Conservation (phyloP, 1,140 invertebrate species). For the Atta cephalotes region DNA sequence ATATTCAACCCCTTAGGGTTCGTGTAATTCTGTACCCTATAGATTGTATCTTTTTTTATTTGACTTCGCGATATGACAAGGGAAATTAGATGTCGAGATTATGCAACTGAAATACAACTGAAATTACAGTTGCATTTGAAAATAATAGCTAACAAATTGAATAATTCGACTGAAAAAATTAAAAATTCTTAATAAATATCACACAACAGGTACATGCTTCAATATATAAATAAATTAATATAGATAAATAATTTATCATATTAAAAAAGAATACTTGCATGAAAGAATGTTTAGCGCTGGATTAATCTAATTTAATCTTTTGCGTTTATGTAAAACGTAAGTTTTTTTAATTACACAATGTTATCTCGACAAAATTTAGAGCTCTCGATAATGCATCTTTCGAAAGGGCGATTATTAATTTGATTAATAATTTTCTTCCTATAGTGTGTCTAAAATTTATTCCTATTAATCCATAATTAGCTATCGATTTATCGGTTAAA, state of each 20-base stretch:
- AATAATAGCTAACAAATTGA: conserved; percentile 7
- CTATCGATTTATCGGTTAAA: conserved; percentile 6
- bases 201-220: not conserved
- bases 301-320: conserved; percentile 1
- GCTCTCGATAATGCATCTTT: not conserved
- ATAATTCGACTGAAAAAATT: not conserved
- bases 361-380: not conserved
- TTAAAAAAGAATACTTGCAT: not conserved
- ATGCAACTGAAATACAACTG: conserved; percentile 26
- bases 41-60: conserved; percentile 22
- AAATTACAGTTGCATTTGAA: conserved; percentile 20
- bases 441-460: not conserved
- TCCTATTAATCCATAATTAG: conserved; percentile 26
- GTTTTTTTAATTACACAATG: not conserved
- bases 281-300: not conserved
- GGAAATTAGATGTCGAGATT: conserved; percentile 63
- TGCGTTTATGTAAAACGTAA: not conserved
- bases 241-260: not conserved
- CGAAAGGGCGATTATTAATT: not conserved
- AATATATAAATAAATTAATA: not conserved
- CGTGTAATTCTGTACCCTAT: conserved; percentile 33
- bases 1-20: conserved; percentile 57
- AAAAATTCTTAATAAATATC: not conserved
- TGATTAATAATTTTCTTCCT: not conserved
- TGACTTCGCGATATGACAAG: conserved; percentile 18